A percentile compares a stretch with the other conserved stretches of the same genome.
These are phyloP conservation scores for Eupithecia pulchellata DNA, from an alignment of 2,888 invertebrate genomes.

Conservation along the genomic window DNA sequence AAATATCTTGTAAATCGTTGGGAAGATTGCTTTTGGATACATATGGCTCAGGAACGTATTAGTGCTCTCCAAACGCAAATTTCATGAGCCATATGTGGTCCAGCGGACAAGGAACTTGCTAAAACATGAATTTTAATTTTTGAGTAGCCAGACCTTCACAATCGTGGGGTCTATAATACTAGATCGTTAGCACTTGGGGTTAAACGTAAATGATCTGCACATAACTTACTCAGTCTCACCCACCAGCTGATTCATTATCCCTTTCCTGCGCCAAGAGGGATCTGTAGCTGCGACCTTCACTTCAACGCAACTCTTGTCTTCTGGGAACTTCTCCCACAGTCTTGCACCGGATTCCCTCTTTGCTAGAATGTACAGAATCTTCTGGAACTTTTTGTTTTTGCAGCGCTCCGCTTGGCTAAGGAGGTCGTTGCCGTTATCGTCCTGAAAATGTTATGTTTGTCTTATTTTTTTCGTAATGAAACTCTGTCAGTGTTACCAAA, in stretches of 20 bases:
- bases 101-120: too few species aligned
- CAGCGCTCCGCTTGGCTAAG: slow-evolving; percentile 80
- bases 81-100: too few species aligned
- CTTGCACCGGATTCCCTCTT: slow-evolving; percentile 84
- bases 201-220: slow-evolving; percentile 44
- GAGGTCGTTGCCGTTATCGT: slow-evolving; percentile 63
- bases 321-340: slow-evolving; percentile 85
- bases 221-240: slow-evolving; percentile 86
- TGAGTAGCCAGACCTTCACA: too few species aligned
- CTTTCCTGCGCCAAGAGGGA: slow-evolving; percentile 86
- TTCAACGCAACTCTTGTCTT: slow-evolving; percentile 83
- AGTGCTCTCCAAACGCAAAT: too few species aligned
- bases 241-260: slow-evolving; percentile 87
- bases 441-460: slow-evolving; percentile 48
- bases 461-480: not conserved
- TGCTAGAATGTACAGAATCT: slow-evolving; percentile 86
- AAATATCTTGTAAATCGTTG: not conserved
- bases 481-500: too few species aligned
- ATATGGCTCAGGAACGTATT: too few species aligned
- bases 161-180: not conserved
- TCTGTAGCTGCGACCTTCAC: slow-evolving; percentile 89
- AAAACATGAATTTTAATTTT: too few species aligned
- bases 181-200: not conserved
- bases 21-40: not conserved
- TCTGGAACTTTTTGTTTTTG: slow-evolving; percentile 86